Evolutionary conservation across 2,888 invertebrate species (phyloP).

Genomic region (Chrysotoxum bicinctum): DNA sequence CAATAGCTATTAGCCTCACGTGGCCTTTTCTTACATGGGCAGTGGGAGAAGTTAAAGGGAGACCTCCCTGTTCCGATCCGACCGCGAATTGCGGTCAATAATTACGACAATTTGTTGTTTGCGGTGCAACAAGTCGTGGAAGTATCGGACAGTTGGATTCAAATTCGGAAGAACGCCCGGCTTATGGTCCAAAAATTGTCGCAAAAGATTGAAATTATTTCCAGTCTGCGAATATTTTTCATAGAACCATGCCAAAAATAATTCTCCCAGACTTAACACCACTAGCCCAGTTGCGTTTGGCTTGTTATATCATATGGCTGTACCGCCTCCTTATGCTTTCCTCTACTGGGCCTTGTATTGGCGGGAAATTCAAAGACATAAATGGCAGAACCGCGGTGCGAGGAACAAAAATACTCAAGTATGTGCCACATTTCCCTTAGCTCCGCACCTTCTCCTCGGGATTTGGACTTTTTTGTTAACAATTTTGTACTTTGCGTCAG

Average conservation of each 20-base stretch:
- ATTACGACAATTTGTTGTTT: conserved; percentile 37
- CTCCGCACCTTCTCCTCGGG: conserved; percentile 10
- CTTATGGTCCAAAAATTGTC: conserved; percentile 54
- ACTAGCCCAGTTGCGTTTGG: conserved; percentile 36
- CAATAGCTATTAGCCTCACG: conserved; percentile 59
- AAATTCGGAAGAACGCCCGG: conserved; percentile 20
- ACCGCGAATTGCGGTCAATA: not conserved
- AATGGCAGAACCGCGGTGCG: not conserved
- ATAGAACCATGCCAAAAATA: conserved; percentile 21
- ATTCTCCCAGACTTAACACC: conserved; percentile 2
- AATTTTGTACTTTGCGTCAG: conserved; percentile 61
- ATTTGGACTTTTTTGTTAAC: conserved; percentile 62
- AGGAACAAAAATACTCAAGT: conserved; percentile 28
- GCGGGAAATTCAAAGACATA: conserved; percentile 21
- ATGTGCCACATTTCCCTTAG: conserved; percentile 26
- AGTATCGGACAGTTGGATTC: conserved; percentile 16
- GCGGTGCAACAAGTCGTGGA: not conserved
- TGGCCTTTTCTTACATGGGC: conserved; percentile 15
- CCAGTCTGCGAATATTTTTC: conserved; percentile 25
- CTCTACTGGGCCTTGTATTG: not conserved
- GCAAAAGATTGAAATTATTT: conserved; percentile 56
- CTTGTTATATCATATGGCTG: conserved; percentile 45
- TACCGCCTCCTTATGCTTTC: conserved; percentile 1
- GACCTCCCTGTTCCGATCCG: not conserved
- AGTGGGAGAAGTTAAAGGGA: conserved; percentile 1